Base-by-base conservation (phyloP, 64 coral and sea anemone genomes). In the Cladopsammia gracilis region DNA sequence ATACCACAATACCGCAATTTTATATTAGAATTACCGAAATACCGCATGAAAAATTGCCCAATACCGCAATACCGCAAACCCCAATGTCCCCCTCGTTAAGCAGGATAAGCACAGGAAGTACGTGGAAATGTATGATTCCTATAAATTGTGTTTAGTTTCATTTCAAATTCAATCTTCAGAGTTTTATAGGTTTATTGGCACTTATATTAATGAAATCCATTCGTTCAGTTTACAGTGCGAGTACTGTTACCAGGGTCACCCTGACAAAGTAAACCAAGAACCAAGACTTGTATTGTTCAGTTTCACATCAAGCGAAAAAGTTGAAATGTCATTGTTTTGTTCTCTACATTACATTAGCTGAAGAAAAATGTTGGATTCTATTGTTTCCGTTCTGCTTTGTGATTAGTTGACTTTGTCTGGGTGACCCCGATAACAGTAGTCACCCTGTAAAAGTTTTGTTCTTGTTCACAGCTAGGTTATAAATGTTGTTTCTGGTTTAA, bases 351-450 rank as follows among this genome's bases (percentile, higher is more conserved):
- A 34, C 67, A 70, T 70, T 70, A 25, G 4, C 67, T 70, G 2
- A 70, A 70, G 67, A 70, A 70, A 7, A 70, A 70, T 70, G 24
- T 70, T 70, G 67, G n/a, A 70, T 42, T 70, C 67, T 70, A 10
- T 70, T 70, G 67, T 70, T 70, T 70, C 67, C 67, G 24, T 70
- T 70, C 67, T 26, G 67, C 67, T 70, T 25, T 44, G 24, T 42
- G 67, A 23, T 70, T 70, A 24, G 67, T 70, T 70, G 26, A 70
- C 16, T 65, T 65, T 65, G 18, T 65, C 62, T 65, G 62, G 62
- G 16, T 65, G 62, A 20, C 67, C 67, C 67, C 24, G 9, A 10
- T 43, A 70, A 70, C 67, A 26, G 10, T 70, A 25, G 67, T 70
- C 24, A 24, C 67, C 24, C 67, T 70, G 22, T 70, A 70, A 11